These are phyloP conservation scores for Megamerina dolium DNA, from an alignment of 2,888 invertebrate genomes.

Conservation along the genomic window DNA sequence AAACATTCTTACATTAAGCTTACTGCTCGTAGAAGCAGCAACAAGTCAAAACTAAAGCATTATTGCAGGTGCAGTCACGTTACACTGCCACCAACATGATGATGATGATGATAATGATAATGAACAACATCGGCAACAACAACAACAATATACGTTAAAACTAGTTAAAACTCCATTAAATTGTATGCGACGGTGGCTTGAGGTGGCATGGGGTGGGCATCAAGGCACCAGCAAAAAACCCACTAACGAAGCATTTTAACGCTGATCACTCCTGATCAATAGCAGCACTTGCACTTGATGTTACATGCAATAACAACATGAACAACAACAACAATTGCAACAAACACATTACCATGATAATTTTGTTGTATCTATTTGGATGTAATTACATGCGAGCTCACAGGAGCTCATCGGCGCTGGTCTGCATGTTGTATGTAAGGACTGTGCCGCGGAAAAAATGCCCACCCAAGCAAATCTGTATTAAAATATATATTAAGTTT, in stretches of 20 bases:
- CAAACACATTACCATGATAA: too few species aligned
- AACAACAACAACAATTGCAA: too few species aligned
- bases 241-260: constrained; percentile 13
- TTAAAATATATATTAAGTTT: too few species aligned
- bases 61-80: constrained; percentile 16
- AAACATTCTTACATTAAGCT: too few species aligned
- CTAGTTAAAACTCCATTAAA: constrained; percentile 47
- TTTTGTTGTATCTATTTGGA: constrained; percentile 5
- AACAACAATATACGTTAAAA: constrained; percentile 22
- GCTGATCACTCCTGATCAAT: constrained; percentile 10
- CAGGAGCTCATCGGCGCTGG: neutral
- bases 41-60: constrained; percentile 12
- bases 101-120: constrained; percentile 11
- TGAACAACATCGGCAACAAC: constrained; percentile 2
- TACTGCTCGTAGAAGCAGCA: constrained; percentile 19
- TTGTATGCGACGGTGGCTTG: too few species aligned
- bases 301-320: neutral
- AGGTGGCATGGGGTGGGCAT: constrained; percentile 1
- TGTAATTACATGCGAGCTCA: constrained; percentile 15
- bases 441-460: too few species aligned
- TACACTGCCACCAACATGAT: constrained; percentile 6
- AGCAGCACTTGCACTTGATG: constrained; percentile 8
- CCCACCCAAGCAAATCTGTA: too few species aligned
- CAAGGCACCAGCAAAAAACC: constrained; percentile 10
- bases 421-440: neutral